Base-by-base conservation (phyloP, 2,797 vertebrate species). In the Poeciliopsis presidionis region DNA sequence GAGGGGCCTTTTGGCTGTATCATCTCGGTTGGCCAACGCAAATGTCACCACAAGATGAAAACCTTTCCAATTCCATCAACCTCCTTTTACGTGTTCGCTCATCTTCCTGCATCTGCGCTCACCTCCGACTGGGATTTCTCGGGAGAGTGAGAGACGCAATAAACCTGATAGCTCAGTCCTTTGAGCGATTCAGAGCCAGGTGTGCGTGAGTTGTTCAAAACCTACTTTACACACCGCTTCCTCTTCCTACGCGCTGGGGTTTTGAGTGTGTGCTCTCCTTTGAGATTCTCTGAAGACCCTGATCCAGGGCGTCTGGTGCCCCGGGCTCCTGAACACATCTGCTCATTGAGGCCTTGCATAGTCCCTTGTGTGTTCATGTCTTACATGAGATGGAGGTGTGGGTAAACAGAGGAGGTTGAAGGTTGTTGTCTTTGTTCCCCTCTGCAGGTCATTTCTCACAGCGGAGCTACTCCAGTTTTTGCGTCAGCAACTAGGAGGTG, bases 281-380 rank as follows among this genome's bases (percentile, higher is more conserved):
- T 51, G 53, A 80, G 79, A 90, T 84, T 87, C 92, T 92, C 92
- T 87, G 81, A 85, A 93, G 91, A 93, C 79, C 83, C 71, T 80
- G 89, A 93, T 92, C 79, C 77, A 91, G 93, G 90, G 78, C 90
- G 72, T 87, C 87, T 90, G 77, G 30, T 70, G 92, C 92, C 93
- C 78, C 67, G 0, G 91, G 95, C 92, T 83, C 78, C 73, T 63
- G 84, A 86, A 84, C 87, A 92, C 93, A 94, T 94, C 91, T 93
- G 93, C 92, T 95, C 91, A 90, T 90, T 81, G 79, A 83, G 87
- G 86, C 85, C 76, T 84, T 22, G 82, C 72, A 84, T 73, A 88
- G 86, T 84, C 91, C 86, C 87, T 78, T 77, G 81, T 85, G 89
- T 86, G 63, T 79, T 47, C 59, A 61, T 41, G n/a, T 72, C 71